These are phyloP conservation scores for Dromococcyx pavoninus DNA, from an alignment of 2,797 vertebrate species.

Conservation along the genomic window DNA sequence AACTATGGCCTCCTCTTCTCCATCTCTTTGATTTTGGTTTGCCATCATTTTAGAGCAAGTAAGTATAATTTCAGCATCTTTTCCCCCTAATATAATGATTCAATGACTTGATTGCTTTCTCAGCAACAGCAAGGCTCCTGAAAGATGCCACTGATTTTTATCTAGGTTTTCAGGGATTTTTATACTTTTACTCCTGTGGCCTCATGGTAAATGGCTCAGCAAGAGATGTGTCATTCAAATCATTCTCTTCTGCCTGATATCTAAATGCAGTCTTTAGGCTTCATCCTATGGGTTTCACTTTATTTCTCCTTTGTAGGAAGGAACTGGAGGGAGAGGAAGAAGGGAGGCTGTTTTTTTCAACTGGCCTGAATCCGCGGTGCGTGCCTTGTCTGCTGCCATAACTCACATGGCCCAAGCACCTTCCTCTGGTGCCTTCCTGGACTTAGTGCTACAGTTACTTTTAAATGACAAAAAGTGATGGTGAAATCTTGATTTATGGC, in stretches of 20 bases:
- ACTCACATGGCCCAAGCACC: fast-evolving
- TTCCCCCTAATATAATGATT: neutral
- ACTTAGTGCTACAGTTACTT: neutral
- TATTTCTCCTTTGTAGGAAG: neutral
- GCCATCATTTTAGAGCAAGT: slow-evolving; percentile 23
- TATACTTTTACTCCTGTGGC: neutral
- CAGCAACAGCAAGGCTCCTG: neutral
- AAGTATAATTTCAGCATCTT: slow-evolving; percentile 33
- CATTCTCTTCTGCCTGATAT: slow-evolving; percentile 1
- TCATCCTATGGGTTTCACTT: neutral
- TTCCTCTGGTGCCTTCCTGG: neutral
- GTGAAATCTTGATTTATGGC: neutral
- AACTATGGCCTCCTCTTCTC: neutral
- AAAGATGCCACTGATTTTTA: slow-evolving; percentile 8
- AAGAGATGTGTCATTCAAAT: neutral
- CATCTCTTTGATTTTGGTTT: slow-evolving; percentile 2
- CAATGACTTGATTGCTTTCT: neutral
- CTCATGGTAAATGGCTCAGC: slow-evolving; percentile 2
- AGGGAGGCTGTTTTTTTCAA: neutral
- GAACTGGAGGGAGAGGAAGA: neutral
- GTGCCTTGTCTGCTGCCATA: neutral
- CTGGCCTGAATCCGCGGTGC: neutral
- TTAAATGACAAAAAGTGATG: neutral
- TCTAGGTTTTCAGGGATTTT: slow-evolving; percentile 12
- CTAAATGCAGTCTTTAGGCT: slow-evolving; percentile 44